A percentile compares a stretch with the other conserved stretches of the same genome.
These are phyloP conservation scores for Listronotus oregonensis DNA, from an alignment of 1,140 invertebrate species.

Conservation along the genomic window DNA sequence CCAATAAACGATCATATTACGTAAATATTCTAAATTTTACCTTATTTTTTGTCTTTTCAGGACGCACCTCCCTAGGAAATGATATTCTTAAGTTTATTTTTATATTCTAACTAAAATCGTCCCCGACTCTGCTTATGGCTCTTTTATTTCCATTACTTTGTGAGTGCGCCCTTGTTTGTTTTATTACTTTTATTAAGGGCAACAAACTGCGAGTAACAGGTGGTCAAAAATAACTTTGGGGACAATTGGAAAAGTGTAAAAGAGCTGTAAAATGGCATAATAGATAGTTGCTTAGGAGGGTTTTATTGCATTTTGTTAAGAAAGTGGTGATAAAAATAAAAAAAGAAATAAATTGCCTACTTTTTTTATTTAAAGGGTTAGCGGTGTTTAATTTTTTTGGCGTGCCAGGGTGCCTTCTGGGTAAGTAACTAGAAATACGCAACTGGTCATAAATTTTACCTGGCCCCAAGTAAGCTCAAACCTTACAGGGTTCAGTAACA, in stretches of 20 bases:
- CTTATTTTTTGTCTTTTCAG: too few relatives aligned
- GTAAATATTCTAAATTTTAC: too few relatives aligned
- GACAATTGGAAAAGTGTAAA: constrained; percentile 38
- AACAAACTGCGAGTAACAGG: constrained; percentile 46
- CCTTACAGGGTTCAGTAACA: too few relatives aligned
- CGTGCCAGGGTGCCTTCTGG: too few relatives aligned
- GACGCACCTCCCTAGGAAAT: neutral
- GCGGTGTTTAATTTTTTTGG: too few relatives aligned
- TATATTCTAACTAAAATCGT: constrained; percentile 4
- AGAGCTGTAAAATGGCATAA: constrained; percentile 17
- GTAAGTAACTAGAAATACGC: too few relatives aligned
- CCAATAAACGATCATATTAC: too few relatives aligned
- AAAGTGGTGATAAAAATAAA: neutral
- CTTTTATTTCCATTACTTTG: constrained; percentile 14
- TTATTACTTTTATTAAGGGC: constrained; percentile 50
- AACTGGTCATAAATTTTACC: too few relatives aligned
- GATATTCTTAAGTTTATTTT: neutral
- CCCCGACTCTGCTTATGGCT: constrained; percentile 2
- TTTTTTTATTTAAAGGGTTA: too few relatives aligned
- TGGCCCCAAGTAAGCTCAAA: too few relatives aligned
- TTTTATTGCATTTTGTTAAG: constrained; percentile 3
- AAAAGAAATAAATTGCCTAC: neutral
- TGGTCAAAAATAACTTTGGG: constrained; percentile 48
- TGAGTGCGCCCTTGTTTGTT: constrained; percentile 47
- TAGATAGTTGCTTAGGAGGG: constrained; percentile 9